These are phyloP conservation scores for Hycleus cichorii DNA, from an alignment of 1,140 invertebrate genomes.

Conservation along the genomic window DNA sequence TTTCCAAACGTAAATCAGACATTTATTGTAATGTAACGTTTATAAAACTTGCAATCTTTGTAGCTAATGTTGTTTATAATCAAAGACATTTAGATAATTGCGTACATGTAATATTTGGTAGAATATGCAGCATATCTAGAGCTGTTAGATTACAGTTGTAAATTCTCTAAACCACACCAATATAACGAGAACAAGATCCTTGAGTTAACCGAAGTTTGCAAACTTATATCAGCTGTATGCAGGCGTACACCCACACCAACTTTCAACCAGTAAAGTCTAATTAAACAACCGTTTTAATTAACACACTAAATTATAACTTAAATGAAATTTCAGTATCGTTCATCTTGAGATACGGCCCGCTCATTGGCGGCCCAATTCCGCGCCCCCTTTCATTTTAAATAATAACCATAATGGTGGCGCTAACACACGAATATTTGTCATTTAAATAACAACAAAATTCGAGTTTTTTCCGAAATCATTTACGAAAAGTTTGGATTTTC, in stretches of 20 bases:
- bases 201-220: slow-evolving; percentile 28
- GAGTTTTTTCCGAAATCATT: no score
- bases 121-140: slow-evolving; percentile 4
- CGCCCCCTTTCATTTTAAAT: not conserved
- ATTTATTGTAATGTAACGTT: not conserved
- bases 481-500: no score
- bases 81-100: no score
- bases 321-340: slow-evolving; percentile 39
- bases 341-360: slow-evolving; percentile 17
- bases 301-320: slow-evolving; percentile 41
- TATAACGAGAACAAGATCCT: slow-evolving; percentile 23
- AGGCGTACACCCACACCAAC: slow-evolving; percentile 28
- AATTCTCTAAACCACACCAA: slow-evolving; percentile 25
- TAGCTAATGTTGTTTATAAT: no score
- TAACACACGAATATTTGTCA: no score
- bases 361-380: not conserved
- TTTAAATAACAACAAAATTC: no score
- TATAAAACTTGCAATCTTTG: no score
- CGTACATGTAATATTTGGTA: not conserved
- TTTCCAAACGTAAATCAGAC: slow-evolving; percentile 9
- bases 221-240: slow-evolving; percentile 35
- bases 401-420: no score
- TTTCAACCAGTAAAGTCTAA: slow-evolving; percentile 37
- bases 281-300: slow-evolving; percentile 44
- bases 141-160: slow-evolving; percentile 14